Evolutionary conservation across 1,140 invertebrate genomes (phyloP).

Genomic region (Bombus huntii): DNA sequence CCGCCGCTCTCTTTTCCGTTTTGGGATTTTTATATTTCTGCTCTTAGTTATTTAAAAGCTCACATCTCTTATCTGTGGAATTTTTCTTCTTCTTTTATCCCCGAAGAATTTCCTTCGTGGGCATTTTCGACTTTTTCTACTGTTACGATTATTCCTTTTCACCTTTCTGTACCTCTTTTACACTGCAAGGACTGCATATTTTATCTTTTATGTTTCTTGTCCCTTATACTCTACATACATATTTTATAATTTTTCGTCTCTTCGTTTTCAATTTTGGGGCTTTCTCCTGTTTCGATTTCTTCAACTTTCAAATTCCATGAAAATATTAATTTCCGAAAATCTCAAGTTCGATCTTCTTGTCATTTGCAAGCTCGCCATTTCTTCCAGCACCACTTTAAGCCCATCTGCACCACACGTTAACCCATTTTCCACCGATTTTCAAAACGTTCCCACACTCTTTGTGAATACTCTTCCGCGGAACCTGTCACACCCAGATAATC

Average conservation of each 20-base stretch:
- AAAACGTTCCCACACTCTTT: background rate
- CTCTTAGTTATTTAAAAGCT: too few relatives aligned
- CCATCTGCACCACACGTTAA: background rate
- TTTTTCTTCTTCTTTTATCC: too few relatives aligned
- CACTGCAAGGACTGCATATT: too few relatives aligned
- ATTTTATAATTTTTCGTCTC: too few relatives aligned
- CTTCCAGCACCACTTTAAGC: background rate
- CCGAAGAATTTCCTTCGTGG: background rate
- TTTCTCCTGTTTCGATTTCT: too few relatives aligned
- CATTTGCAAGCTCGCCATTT: background rate
- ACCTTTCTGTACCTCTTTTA: background rate
- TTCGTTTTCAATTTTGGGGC: too few relatives aligned
- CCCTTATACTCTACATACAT: too few relatives aligned
- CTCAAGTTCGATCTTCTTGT: background rate
- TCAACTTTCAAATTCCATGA: background rate
- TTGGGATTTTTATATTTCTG: too few relatives aligned
- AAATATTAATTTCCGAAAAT: background rate
- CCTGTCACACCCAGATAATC: background rate
- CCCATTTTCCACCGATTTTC: background rate
- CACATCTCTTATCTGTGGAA: too few relatives aligned
- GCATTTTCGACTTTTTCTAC: too few relatives aligned
- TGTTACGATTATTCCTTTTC: too few relatives aligned
- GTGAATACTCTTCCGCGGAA: background rate
- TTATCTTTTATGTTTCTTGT: background rate
- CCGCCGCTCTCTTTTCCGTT: too few relatives aligned